phyloP scores from a whole-genome alignment of 2,113 vertebrate species.

The Dasyprocta punctata region DNA sequence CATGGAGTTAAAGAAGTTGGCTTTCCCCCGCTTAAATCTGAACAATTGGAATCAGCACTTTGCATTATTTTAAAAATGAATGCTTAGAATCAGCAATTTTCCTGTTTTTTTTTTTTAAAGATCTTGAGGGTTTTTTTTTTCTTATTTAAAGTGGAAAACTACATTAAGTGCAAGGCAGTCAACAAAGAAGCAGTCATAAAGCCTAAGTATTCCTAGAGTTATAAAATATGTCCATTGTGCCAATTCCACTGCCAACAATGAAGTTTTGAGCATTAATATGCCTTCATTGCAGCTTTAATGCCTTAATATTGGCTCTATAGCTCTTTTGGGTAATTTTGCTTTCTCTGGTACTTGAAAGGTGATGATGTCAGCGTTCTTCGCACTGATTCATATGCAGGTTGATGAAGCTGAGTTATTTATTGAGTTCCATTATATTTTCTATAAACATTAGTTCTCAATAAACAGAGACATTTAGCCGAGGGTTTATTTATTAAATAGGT shows the following conservation, averaged over 20 bases:
- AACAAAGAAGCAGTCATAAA: conserved; percentile 91
- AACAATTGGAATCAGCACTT: conserved; percentile 92
- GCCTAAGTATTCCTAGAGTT: conserved; percentile 91
- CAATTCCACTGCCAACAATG: conserved; percentile 92
- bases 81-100: conserved; percentile 90
- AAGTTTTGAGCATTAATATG: conserved; percentile 94
- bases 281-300: conserved; percentile 94
- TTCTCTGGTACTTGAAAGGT: conserved; percentile 93
- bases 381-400: conserved; percentile 93
- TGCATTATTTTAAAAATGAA: conserved; percentile 91
- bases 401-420: conserved; percentile 95
- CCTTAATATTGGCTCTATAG: conserved; percentile 94
- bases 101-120: conserved; percentile 79
- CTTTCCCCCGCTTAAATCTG: conserved; percentile 65
- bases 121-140: conserved; percentile 84
- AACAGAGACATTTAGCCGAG: conserved; percentile 94
- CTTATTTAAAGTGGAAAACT: conserved; percentile 92
- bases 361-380: conserved; percentile 93
- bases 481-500: conserved; percentile 95
- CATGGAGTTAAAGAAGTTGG: conserved; percentile 89
- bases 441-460: conserved; percentile 96
- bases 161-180: conserved; percentile 91
- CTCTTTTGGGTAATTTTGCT: conserved; percentile 94
- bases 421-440: conserved; percentile 94
- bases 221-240: conserved; percentile 92